phyloP scores from a whole-genome alignment of 2,797 vertebrate genomes.

The Clarias laeviceps region DNA sequence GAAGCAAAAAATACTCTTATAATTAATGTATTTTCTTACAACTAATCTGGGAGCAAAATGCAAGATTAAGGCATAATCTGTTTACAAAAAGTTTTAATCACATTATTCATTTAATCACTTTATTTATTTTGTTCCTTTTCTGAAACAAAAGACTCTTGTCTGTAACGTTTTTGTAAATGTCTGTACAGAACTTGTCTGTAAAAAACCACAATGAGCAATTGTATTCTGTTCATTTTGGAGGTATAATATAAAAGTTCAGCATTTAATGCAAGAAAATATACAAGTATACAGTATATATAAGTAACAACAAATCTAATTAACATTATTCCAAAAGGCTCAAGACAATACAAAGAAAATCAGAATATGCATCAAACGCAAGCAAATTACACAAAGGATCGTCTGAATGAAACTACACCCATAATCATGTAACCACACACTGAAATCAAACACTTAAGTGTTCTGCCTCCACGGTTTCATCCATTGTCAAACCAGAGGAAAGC shows the following conservation, averaged over 20 bases:
- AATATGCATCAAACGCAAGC: background rate
- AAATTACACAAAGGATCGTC: background rate
- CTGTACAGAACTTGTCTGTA: background rate
- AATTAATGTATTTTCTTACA: background rate
- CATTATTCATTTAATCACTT: constrained; percentile 23
- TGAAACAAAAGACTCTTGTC: constrained; percentile 46
- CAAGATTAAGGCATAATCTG: constrained; percentile 59
- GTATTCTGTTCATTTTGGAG: background rate
- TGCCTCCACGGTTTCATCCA: background rate
- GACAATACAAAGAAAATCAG: background rate
- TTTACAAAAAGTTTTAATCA: constrained; percentile 56
- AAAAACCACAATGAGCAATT: constrained; percentile 9
- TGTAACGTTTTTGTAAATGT: background rate
- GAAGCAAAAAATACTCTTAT: background rate
- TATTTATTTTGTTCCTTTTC: constrained; percentile 43
- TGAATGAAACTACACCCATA: background rate
- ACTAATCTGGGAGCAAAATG: constrained; percentile 35
- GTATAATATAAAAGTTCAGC: no score
- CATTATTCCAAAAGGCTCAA: background rate
- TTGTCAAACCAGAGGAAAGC: background rate
- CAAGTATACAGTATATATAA: no score
- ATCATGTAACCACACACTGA: background rate
- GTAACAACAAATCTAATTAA: background rate
- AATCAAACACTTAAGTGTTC: background rate
- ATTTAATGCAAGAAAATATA: background rate